phyloP scores from a whole-genome alignment of 2,113 vertebrate genomes.

The Thalassarche chlororhynchos region DNA sequence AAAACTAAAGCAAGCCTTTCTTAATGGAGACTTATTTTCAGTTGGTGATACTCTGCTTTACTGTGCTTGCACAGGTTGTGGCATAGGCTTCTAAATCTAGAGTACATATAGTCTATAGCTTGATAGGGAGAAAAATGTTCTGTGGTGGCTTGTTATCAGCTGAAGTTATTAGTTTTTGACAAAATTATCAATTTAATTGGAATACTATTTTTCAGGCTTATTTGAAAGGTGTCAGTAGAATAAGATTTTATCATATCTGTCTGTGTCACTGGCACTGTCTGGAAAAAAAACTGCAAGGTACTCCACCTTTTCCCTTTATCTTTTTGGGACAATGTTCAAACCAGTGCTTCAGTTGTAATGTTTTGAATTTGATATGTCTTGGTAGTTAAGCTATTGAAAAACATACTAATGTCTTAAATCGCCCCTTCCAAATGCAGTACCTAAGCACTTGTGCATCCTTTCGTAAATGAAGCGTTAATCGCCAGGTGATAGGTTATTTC shows the following conservation, averaged over 20 bases:
- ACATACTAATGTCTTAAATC: neutral
- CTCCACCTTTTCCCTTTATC: neutral
- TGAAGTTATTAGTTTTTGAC: neutral
- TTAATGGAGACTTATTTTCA: conserved; percentile 31
- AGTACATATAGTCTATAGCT: neutral
- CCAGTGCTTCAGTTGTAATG: neutral
- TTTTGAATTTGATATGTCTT: neutral
- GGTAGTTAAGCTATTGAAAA: neutral
- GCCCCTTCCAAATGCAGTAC: neutral
- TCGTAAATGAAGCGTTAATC: neutral
- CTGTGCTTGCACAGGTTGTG: neutral
- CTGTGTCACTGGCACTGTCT: neutral
- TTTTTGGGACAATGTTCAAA: neutral
- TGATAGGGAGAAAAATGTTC: neutral
- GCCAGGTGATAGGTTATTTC: neutral
- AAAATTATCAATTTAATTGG: neutral
- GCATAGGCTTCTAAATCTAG: neutral
- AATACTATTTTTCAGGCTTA: neutral
- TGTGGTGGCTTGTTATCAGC: neutral
- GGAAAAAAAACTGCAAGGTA: neutral
- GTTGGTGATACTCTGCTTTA: neutral
- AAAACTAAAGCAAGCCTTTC: conserved; percentile 8
- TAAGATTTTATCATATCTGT: neutral
- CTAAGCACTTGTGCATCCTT: neutral
- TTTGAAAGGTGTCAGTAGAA: neutral